Evolutionary conservation across 2,888 invertebrate genomes (phyloP), one percentile per base, ranked within the genome.

Genomic region (Drosophila multiciliata): DNA sequence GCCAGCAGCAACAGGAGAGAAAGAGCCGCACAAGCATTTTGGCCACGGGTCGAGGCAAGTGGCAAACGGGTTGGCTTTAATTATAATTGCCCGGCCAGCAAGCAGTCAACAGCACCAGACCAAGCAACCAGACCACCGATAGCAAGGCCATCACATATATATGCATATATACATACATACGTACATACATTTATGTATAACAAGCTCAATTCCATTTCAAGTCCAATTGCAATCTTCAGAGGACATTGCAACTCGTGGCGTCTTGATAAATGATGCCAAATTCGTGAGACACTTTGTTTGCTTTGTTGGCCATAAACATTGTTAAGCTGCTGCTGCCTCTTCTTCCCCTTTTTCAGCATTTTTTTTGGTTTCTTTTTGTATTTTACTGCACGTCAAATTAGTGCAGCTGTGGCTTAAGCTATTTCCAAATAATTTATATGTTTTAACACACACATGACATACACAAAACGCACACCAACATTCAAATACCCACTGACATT

Each of bases 251-350:
- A 66, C 64, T 63, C 62, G 77, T 80, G 69, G 80, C 80, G 76
- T 66, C 59, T 79, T 89, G 89, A 86, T 86, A 86, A 86, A 86
- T 89, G 88, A 89, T 89, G 85, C 86, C 86, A 86, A 85, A 89
- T 86, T 86, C 85, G 76, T 80, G 80, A 75, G 66, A 42, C 73
- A 86, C 88, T 89, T 89, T 89, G 90, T 80, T 8, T 15, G 45
- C 23, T 45, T 45, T 45, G 45, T 85, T 80, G 71, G 55, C 26
- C n/a, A 17, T 33, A 23, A 33, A 54, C 11, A 23, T 6, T 23
- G 53, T 55, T 29, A 8, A 38, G 36, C 29, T 35, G 15, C 29
- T 35, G 15, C 23, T 8, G 8, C 23, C 15, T 23, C 45, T 76
- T 20, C 67, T 49, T 9, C 17, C 5, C 4, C 23, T 38, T 26